These are phyloP conservation scores for Ennomos erosarius DNA, from an alignment of 2,888 invertebrate species.

Conservation along the genomic window DNA sequence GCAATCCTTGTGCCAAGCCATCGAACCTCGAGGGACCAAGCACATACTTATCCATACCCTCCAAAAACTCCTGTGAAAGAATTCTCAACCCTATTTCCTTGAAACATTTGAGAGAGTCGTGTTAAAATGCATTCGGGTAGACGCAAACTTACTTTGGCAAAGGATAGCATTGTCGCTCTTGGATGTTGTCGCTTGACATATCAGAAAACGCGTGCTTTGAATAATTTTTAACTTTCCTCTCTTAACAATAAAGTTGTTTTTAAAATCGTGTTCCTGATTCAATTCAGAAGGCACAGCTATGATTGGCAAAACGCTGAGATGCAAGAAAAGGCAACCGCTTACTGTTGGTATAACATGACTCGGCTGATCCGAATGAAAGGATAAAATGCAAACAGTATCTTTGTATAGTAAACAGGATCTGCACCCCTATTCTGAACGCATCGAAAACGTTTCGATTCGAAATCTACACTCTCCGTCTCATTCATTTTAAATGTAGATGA, in stretches of 20 bases:
- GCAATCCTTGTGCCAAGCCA: slow-evolving; percentile 53
- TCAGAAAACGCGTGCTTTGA: slow-evolving; percentile 15
- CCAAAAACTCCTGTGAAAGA: slow-evolving; percentile 28
- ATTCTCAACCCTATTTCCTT: slow-evolving; percentile 42
- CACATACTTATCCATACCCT: slow-evolving; percentile 32
- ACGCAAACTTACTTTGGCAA: slow-evolving; percentile 21
- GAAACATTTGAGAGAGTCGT: slow-evolving; percentile 12
- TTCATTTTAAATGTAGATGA: too few relatives aligned
- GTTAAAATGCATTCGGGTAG: slow-evolving; percentile 39
- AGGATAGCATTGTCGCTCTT: slow-evolving; percentile 35
- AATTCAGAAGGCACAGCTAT: slow-evolving; percentile 40
- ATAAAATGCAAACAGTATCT: slow-evolving; percentile 22
- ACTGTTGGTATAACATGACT: slow-evolving; percentile 41
- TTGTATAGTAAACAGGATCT: slow-evolving; percentile 10
- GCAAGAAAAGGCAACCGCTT: slow-evolving; percentile 25
- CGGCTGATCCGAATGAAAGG: slow-evolving; percentile 33
- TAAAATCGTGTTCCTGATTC: background rate
- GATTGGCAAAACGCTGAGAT: slow-evolving; percentile 49
- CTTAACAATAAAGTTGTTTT: slow-evolving; percentile 10
- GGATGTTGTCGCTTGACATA: slow-evolving; percentile 36
- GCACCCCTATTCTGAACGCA: too few relatives aligned
- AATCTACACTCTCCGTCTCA: too few relatives aligned
- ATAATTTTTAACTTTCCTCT: slow-evolving; percentile 14
- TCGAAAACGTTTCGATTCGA: too few relatives aligned
- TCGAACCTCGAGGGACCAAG: slow-evolving; percentile 55